Percentiles rank a stretch among this genome's conserved stretches.
phyloP scores from a whole-genome alignment of 37 sponge, comb jelly and placozoan species.

The Chondrosia reniformis region DNA sequence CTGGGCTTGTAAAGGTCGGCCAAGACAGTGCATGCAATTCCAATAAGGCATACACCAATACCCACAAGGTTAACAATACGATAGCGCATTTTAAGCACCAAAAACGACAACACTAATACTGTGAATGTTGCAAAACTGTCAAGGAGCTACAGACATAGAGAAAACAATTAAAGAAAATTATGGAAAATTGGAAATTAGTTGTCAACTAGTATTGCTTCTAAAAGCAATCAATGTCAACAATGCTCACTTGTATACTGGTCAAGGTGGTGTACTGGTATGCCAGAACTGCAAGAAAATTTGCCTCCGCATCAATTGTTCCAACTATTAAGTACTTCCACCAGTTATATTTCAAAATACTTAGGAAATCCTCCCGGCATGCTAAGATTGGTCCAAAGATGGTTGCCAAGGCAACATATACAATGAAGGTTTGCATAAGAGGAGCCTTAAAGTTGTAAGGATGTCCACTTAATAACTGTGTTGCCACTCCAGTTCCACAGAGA shows the following conservation, averaged over 20 bases:
- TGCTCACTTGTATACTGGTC: constrained; percentile 84
- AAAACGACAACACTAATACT: constrained; percentile 73
- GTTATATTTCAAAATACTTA: constrained; percentile 42
- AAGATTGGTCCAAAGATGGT: constrained; percentile 44
- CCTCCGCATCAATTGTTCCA: constrained; percentile 76
- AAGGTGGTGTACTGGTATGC: constrained; percentile 86
- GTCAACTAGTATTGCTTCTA: too few species aligned
- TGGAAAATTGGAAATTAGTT: too few species aligned
- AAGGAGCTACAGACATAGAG: constrained; percentile 46
- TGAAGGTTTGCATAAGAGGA: constrained; percentile 68
- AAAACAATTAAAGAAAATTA: background rate
- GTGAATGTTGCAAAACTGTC: constrained; percentile 63
- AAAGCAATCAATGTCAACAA: too few species aligned
- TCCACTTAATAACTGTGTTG: constrained; percentile 46
- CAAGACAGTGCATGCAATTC: constrained; percentile 59
- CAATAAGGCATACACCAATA: constrained; percentile 61
- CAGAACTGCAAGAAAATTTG: constrained; percentile 62
- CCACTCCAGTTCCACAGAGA: constrained; percentile 67
- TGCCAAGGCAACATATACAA: constrained; percentile 50
- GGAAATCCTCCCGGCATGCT: constrained; percentile 36
- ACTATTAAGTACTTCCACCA: constrained; percentile 77
- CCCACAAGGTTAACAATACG: constrained; percentile 71
- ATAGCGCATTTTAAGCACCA: constrained; percentile 72
- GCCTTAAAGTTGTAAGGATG: constrained; percentile 28
- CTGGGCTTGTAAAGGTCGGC: constrained; percentile 49